Base-by-base conservation (phyloP, 2,888 invertebrate species). In the Beris morrisii region DNA sequence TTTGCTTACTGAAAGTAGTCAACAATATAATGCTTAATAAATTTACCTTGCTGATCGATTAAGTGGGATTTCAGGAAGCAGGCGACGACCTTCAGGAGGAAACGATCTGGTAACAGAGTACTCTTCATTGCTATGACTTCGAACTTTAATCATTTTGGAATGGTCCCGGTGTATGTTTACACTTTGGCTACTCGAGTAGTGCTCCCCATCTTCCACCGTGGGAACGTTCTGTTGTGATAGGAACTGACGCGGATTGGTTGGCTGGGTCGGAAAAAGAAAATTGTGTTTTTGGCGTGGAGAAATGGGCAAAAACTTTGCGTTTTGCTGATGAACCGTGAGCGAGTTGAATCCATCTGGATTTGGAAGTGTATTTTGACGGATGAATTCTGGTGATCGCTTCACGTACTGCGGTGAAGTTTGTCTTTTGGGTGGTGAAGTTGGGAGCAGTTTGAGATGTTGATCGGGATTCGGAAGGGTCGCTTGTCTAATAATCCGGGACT, bases 71-170 rank as follows among this genome's bases (percentile, higher is more conserved):
- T 80, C 80, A 1, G 80, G 80, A 55, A 80, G 66, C 9, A 80
- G 48, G 0, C 80, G 73, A 0, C 80, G 73, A 43, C 72, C 77
- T 70, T 80, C 80, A 5, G 73, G 59, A 4, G 69, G 70, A 52
- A 64, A 63, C 2, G 74, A 63, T 65, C 79, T 76, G 38, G 73
- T 75, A 45, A 78, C 76, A 11, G 79, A 78, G 67, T 80, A 80
- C 70, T 80, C 80, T 68, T 80, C 80, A 68, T 80, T 80, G 72
- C 80, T 80, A 69, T 80, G 80, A 57, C 80, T 80, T 64, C 80
- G 76, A 53, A 80, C 79, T 70, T 80, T 80, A 32, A 80, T 80
- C 80, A 80, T 80, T 73, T 80, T 80, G 12, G 77, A 71, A 68
- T 78, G 76, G 69, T 79, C 78, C 0, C 77, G 74, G 64, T 78